Base-by-base conservation (phyloP, 2,888 invertebrate genomes). In the Dynastes grantii region DNA sequence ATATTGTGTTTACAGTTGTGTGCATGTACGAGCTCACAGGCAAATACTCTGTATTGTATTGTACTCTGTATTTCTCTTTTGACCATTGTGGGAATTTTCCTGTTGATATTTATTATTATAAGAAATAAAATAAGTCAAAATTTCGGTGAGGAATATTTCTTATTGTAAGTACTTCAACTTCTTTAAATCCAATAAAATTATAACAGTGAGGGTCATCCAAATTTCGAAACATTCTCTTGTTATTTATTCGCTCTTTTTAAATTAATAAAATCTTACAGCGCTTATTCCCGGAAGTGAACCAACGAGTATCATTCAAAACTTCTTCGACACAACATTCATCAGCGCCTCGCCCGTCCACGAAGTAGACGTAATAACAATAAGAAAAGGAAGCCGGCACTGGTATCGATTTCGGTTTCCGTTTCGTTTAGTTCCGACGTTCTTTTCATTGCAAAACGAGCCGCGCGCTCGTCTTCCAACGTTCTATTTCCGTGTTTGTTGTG, bases 401-500 rank as follows among this genome's bases (percentile, higher is more conserved):
- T 55, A 55, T 55, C 55, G 55, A 55, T 55, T 55, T 55, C 55
- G 22, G 55, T 55, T 55, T 22, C 55, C 22, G n/a, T 55, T 55
- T 55, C 55, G 22, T 55, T 55, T 55, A 55, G 55, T 55, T 55
- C 9, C 22, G 16, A 55, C 22, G 22, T 22, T 22, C 16, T 55
- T 55, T 55, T 55, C 55, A 9, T 22, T 55, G 8, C 55, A 16
- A 55, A 22, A 8, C n/a, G 55, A 55, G 55, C 2, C 6, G 55
- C 2, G 55, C 8, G 55, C 16, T 16, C 8, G 22, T 16, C 6
- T 6, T 55, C 55, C 55, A 22, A 4, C 22, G 55, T 55, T 55
- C 55, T 55, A 55, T 55, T 55, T 55, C 55, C 8, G 55, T 22
- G n/a, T 55, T 55, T 55, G 55, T 55, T 55, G 55, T 55, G 55